phyloP scores from a whole-genome alignment of 1,140 invertebrate species.

The Hydropsyche tenuis region DNA sequence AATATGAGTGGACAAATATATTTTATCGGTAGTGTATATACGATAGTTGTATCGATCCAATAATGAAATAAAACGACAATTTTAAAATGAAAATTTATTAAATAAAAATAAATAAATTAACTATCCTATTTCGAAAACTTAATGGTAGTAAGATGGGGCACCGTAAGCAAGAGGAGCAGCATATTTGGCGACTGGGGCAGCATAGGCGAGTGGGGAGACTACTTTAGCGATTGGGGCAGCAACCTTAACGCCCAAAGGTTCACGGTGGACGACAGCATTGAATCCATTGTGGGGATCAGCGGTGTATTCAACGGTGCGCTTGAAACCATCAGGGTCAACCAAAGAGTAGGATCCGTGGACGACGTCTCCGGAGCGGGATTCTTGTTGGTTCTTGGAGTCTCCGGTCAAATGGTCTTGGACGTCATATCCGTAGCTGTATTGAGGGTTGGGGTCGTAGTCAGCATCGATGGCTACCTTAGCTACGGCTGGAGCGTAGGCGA shows the following conservation, averaged over 20 bases:
- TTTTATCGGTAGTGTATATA: too few species aligned
- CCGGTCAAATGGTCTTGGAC: conserved; percentile 67
- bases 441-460: conserved; percentile 64
- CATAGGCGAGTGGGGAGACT: conserved; percentile 39
- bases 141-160: conserved; percentile 25
- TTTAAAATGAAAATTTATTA: too few species aligned
- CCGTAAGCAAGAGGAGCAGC: conserved; percentile 52
- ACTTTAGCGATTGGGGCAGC: conserved; percentile 40
- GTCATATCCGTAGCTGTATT: conserved; percentile 66
- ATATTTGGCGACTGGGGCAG: conserved; percentile 48
- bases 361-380: conserved; percentile 53
- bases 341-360: conserved; percentile 53
- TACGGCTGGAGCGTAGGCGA: conserved; percentile 49
- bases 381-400: conserved; percentile 64
- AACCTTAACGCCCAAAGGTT: conserved; percentile 47
- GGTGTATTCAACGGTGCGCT: conserved; percentile 57
- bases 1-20: too few species aligned
- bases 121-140: not conserved
- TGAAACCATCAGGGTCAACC: conserved; percentile 56
- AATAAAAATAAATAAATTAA: too few species aligned
- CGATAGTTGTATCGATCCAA: too few species aligned
- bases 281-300: conserved; percentile 58
- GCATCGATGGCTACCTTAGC: conserved; percentile 53
- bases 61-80: too few species aligned
- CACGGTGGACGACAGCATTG: conserved; percentile 56